Conservation (phyloP, 2,113 vertebrate species). For the Ciconia maguari region DNA sequence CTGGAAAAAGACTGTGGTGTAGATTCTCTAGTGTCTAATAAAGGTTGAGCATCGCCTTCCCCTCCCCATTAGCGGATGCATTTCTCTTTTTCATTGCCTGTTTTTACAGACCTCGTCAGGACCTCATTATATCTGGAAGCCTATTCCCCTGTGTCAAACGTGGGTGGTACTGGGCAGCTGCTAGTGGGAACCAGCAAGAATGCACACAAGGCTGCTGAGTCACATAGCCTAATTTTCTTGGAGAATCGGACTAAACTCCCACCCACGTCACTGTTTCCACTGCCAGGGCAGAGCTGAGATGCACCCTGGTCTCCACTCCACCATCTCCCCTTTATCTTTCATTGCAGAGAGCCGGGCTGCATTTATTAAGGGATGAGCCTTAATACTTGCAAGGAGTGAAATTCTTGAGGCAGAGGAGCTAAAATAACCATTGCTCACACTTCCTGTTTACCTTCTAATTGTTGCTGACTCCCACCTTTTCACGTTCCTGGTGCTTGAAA, state of each 20-base stretch:
- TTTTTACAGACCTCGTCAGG: background rate
- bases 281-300: background rate
- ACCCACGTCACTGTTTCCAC: background rate
- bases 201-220: background rate
- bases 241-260: background rate
- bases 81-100: background rate
- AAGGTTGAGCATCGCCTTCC: background rate
- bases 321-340: background rate
- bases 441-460: constrained; percentile 4
- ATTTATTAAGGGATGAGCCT: background rate
- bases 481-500: background rate
- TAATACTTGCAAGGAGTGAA: background rate
- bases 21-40: background rate
- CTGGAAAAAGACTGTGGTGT: background rate
- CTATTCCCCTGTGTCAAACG: background rate
- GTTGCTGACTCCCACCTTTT: background rate
- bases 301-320: background rate
- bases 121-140: background rate
- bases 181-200: background rate
- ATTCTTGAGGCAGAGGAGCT: background rate
- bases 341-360: background rate
- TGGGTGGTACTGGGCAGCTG: constrained; percentile 23
- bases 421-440: background rate
- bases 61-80: background rate
- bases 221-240: background rate